These are phyloP conservation scores for Harpagus bidentatus DNA, from an alignment of 2,113 vertebrate genomes.

Conservation along the genomic window DNA sequence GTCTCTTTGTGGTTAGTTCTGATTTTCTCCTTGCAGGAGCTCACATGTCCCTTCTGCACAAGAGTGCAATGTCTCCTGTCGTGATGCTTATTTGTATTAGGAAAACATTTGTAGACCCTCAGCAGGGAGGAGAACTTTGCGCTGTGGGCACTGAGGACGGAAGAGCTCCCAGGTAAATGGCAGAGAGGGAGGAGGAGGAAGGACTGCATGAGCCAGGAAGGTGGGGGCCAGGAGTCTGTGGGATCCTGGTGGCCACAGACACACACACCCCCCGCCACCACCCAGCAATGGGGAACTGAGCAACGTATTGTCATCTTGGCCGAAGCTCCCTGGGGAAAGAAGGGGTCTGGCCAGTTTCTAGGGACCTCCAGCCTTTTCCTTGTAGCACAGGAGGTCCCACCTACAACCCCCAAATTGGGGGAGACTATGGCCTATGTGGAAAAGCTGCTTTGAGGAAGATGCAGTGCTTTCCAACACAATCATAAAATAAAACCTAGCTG, in stretches of 20 bases:
- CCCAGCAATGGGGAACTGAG: not conserved
- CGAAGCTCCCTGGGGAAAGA: not conserved
- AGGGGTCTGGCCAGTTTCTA: fast-evolving
- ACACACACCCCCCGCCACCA: no score
- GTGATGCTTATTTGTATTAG: not conserved
- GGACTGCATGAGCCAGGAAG: not conserved
- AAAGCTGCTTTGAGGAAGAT: not conserved
- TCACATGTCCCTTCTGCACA: not conserved
- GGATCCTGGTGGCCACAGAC: not conserved
- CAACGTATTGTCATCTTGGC: not conserved
- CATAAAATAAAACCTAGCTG: not conserved
- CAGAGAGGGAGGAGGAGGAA: not conserved
- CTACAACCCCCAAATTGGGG: fast-evolving
- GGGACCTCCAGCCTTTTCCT: not conserved
- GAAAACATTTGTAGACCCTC: not conserved
- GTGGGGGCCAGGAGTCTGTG: not conserved
- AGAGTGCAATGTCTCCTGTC: not conserved
- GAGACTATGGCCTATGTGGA: not conserved
- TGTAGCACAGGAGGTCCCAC: not conserved
- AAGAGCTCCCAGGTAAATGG: not conserved
- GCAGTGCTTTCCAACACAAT: fast-evolving
- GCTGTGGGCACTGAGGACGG: not conserved
- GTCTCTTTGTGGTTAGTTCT: not conserved
- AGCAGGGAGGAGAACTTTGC: not conserved
- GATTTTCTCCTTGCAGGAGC: not conserved